Conservation (phyloP, 2,113 vertebrate species). For the Irena cyanogastra region DNA sequence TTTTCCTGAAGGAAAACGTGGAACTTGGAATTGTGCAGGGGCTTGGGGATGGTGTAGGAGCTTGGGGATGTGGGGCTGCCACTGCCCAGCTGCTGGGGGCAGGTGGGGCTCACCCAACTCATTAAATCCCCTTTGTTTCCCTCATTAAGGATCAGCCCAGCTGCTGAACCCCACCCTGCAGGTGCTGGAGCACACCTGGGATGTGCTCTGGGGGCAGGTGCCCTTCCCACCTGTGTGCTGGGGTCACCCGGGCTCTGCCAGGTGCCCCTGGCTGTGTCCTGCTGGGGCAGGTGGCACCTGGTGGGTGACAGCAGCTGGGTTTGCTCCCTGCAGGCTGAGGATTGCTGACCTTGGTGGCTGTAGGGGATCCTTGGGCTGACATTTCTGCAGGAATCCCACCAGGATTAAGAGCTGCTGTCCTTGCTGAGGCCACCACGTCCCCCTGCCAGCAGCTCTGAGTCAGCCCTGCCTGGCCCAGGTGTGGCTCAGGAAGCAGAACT, state of each 20-base stretch:
- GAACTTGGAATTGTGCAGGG: not conserved
- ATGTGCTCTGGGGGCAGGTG: not conserved
- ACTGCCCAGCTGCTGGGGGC: not conserved
- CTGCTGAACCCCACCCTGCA: accelerated
- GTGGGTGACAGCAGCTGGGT: not conserved
- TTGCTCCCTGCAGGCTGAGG: not conserved
- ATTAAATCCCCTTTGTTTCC: not conserved
- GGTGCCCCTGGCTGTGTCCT: not conserved
- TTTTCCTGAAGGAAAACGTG: accelerated
- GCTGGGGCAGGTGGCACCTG: not conserved
- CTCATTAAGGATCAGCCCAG: not conserved
- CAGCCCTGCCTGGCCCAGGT: not conserved
- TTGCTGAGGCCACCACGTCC: accelerated
- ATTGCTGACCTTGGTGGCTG: accelerated
- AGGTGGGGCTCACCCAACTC: accelerated
- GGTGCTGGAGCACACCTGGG: not conserved
- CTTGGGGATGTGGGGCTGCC: not conserved
- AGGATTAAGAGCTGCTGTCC: accelerated
- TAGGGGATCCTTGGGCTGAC: accelerated
- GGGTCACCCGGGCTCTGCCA: not conserved
- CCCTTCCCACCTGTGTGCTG: accelerated
- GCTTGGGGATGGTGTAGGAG: not conserved
- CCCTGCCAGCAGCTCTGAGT: not conserved
- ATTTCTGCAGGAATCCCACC: accelerated
- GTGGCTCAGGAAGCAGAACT: not conserved